Base-by-base conservation (phyloP, 2,113 vertebrate species). In the Elanus axillaris region DNA sequence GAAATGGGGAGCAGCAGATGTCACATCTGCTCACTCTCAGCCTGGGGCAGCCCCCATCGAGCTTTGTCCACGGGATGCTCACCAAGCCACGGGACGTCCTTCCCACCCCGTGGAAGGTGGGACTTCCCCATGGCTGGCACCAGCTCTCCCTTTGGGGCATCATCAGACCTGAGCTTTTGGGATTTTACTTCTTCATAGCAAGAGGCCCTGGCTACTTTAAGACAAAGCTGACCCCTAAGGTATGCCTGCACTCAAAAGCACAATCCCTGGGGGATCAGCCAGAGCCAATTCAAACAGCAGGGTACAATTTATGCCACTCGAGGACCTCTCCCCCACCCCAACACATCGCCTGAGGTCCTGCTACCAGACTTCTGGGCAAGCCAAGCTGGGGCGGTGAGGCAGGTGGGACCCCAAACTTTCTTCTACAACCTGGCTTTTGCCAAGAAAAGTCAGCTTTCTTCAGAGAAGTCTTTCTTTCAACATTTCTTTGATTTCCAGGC, bases 201-300 rank as follows among this genome's bases (percentile, higher is more conserved):
- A 25, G 68, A 53, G 11, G 53, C 13, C 6, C 25, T 16, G 55
- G 14, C 16, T 82, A 69, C 26, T 52, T 23, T 11, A 50, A 52
- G 55, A 40, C 59, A 18, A 11, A 50, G 16, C 48, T 77, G 89
- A 31, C 9, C 53, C 0, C 52, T 9, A 38, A 40, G 60, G 26
- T 16, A 11, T 8, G 6, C 21, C 52, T 75, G 47, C 31, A 11
- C 14, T 9, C 56, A 6, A 9, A 18, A 17, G 3, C 40, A 21
- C 8, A 25, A 2, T 9, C 52, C 47, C 47, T 14, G 25, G 23
- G 38, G 26, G 9, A 31, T 22, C 56, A 34, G 0, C 13, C 50
- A 32, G 42, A 38, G 36, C 47, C 26, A 3, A 0, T 2, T 2
- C 3, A 32, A 26, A 4, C 45, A 15, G 18, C 0, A 1, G 23